Percentiles rank a stretch among this genome's conserved stretches.
These are phyloP conservation scores for Sesia bembeciformis DNA, from an alignment of 2,888 invertebrate species.

Conservation along the genomic window DNA sequence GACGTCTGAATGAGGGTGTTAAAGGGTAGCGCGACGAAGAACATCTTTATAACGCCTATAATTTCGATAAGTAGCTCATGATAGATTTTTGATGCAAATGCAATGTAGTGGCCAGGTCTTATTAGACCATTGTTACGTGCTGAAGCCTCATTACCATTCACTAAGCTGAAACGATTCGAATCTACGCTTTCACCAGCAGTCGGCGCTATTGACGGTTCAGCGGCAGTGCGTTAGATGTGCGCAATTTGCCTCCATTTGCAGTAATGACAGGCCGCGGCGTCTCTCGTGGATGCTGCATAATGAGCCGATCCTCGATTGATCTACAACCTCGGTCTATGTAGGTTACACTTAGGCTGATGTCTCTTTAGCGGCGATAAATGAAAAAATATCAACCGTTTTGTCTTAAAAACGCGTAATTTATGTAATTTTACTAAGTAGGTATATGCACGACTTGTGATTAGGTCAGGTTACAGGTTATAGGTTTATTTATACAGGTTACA, in stretches of 20 bases:
- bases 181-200: slow-evolving; percentile 52
- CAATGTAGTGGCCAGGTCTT: neutral
- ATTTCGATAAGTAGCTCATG: too few relatives aligned
- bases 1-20: too few relatives aligned
- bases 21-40: too few relatives aligned
- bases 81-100: neutral
- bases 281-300: slow-evolving; percentile 58
- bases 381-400: too few relatives aligned
- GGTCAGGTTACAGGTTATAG: too few relatives aligned
- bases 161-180: slow-evolving; percentile 34
- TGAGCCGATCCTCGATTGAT: slow-evolving; percentile 65
- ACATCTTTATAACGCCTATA: too few relatives aligned
- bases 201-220: slow-evolving; percentile 31
- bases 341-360: neutral
- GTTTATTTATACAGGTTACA: too few relatives aligned
- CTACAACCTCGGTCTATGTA: slow-evolving; percentile 10
- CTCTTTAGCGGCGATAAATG: neutral
- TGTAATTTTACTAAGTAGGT: too few relatives aligned
- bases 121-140: neutral
- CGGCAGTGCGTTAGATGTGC: slow-evolving; percentile 62
- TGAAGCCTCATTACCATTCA: slow-evolving; percentile 43
- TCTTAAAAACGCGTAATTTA: too few relatives aligned
- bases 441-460: too few relatives aligned
- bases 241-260: slow-evolving; percentile 70
- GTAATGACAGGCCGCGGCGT: slow-evolving; percentile 65